Percentiles rank a stretch among this genome's conserved stretches.
These are phyloP conservation scores for Myotis planiceps DNA, from an alignment of 2,797 vertebrate species.

Conservation along the genomic window DNA sequence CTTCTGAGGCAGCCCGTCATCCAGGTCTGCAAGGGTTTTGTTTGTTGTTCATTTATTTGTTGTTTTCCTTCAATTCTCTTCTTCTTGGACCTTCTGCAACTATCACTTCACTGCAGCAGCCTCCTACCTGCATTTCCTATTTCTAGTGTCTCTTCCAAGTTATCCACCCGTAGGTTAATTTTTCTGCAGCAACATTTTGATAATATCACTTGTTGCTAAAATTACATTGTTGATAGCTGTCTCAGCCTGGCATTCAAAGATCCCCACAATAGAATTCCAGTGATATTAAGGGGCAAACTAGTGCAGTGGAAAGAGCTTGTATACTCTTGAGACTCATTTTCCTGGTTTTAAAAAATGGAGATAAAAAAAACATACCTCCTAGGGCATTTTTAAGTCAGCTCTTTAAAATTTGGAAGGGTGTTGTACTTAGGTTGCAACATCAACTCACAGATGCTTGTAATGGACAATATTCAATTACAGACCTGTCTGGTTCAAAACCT, in stretches of 20 bases:
- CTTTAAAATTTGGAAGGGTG: conserved; percentile 50
- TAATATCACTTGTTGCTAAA: background rate
- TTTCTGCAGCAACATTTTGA: conserved; percentile 36
- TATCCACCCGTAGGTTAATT: background rate
- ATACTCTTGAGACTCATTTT: background rate
- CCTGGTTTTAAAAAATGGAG: background rate
- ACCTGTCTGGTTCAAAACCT: conserved; percentile 53
- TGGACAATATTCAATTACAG: conserved; percentile 56
- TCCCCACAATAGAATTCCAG: background rate
- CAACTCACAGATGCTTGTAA: conserved; percentile 54
- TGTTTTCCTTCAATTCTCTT: conserved; percentile 2
- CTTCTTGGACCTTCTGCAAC: background rate
- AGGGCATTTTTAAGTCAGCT: conserved; percentile 18
- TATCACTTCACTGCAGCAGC: background rate
- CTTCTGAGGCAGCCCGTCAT: background rate
- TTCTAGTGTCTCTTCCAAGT: background rate
- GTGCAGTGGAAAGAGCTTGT: background rate
- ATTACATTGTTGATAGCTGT: background rate
- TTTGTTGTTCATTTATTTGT: background rate
- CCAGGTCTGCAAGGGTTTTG: background rate
- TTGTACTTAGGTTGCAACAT: conserved; percentile 60
- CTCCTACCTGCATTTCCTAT: background rate
- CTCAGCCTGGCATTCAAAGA: background rate
- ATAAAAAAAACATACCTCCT: conserved; percentile 20
- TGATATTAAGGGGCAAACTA: background rate